Percentiles rank a stretch among this genome's conserved stretches.
These are phyloP conservation scores for Malthinus flaveolus DNA, from an alignment of 2,888 invertebrate species.

Conservation along the genomic window DNA sequence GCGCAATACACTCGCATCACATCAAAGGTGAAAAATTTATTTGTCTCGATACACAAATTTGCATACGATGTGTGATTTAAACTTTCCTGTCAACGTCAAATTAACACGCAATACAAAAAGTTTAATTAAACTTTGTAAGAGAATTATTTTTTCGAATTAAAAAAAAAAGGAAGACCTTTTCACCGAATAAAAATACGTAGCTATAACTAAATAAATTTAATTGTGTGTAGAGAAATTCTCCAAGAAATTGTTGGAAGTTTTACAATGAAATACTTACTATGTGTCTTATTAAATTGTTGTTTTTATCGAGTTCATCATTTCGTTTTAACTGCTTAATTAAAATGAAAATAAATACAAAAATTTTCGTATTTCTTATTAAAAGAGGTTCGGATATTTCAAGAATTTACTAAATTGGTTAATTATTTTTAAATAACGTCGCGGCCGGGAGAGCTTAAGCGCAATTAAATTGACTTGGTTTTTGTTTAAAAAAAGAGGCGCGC, in stretches of 20 bases:
- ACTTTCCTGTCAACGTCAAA: constrained; percentile 45
- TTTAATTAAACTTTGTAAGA: constrained; percentile 10
- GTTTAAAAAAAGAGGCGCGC: too few relatives aligned
- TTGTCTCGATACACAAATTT: constrained; percentile 41
- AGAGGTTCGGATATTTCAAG: too few relatives aligned
- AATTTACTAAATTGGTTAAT: too few relatives aligned
- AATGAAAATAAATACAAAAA: constrained; percentile 2
- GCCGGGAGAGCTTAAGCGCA: too few relatives aligned
- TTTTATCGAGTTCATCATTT: constrained; percentile 11
- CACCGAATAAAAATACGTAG: too few relatives aligned
- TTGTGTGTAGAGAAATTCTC: constrained; percentile 8
- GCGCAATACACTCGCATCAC: constrained; percentile 16
- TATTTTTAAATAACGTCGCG: too few relatives aligned
- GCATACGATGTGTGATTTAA: constrained; percentile 44
- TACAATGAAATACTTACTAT: constrained; percentile 10
- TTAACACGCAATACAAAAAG: constrained; percentile 42
- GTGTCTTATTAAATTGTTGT: constrained; percentile 20
- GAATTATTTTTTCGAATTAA: constrained; percentile 5
- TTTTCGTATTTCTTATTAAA: not conserved
- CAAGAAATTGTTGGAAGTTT: constrained; percentile 11
- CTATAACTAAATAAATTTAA: not conserved
- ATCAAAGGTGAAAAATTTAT: constrained; percentile 42
- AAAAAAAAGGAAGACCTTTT: not conserved
- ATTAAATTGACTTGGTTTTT: too few relatives aligned
- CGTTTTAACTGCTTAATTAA: constrained; percentile 25